These are phyloP conservation scores for Cryptomyrus ogoouensis DNA, from an alignment of 2,113 vertebrate genomes.

Conservation along the genomic window DNA sequence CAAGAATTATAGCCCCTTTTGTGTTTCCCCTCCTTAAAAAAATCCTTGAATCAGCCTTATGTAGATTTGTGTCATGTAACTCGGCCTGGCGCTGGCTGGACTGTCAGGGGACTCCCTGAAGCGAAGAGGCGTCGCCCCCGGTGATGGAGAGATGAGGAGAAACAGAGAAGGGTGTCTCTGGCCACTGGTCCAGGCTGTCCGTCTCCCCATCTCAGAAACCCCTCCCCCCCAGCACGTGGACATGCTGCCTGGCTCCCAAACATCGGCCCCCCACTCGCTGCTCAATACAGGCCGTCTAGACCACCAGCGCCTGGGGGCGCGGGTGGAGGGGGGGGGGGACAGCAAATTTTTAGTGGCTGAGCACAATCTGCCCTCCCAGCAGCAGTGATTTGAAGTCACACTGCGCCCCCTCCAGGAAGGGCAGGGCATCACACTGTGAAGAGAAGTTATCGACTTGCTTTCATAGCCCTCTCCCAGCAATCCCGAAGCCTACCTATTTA, in stretches of 20 bases:
- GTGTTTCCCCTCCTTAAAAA: no score
- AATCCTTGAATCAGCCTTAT: no score
- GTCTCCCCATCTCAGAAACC: background rate
- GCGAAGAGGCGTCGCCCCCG: background rate
- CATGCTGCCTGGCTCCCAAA: background rate
- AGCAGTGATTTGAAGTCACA: slow-evolving; percentile 9
- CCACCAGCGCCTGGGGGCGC: background rate
- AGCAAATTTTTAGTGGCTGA: slow-evolving; percentile 29
- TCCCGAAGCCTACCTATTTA: slow-evolving; percentile 12
- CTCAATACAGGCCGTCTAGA: background rate
- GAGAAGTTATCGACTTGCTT: slow-evolving; percentile 30
- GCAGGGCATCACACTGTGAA: background rate
- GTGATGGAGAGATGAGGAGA: background rate
- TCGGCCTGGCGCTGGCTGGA: background rate
- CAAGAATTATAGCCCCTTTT: no score
- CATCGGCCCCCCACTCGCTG: background rate
- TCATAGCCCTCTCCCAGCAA: slow-evolving; percentile 19
- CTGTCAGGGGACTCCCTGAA: background rate
- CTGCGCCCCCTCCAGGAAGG: background rate
- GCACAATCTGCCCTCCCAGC: slow-evolving; percentile 11
- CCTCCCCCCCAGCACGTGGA: background rate
- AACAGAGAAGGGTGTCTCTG: background rate
- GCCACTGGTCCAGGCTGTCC: background rate
- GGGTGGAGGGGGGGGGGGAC: background rate
- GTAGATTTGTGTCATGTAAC: background rate